Evolutionary conservation across 2,113 vertebrate species (phyloP), one percentile per base, ranked within the genome.

Genomic region (Corythornis cristatus): DNA sequence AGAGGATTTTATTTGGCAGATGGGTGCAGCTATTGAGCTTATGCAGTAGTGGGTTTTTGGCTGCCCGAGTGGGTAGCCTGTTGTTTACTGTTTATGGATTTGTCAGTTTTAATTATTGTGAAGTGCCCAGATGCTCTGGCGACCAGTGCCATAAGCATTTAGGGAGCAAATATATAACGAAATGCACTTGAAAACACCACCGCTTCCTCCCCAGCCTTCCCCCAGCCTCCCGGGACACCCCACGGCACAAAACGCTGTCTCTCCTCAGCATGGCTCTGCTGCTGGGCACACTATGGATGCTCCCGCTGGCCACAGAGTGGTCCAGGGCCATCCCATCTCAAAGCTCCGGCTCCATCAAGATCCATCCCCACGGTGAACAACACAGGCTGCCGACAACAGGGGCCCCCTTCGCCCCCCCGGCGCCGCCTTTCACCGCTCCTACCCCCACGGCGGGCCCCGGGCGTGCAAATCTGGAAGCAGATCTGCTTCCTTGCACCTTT

Each of bases 61-160:
- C 96, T 93, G 96, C 92, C 93, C 93, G 6, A 96, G 86, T 96
- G 96, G 95, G 96, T 96, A 96, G 96, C 94, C 96, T 95, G 94
- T 96, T 97, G 94, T 96, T 97, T 97, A 97, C 76, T 97, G 94
- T 96, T 96, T 97, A 96, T 94, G 88, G 95, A 93, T 96, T 96
- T 95, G 95, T 96, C 96, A 94, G 93, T 96, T 97, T 97, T 97
- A 95, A 97, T 97, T 96, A 96, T 96, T 97, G 92, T 96, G 91
- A 96, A 96, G 95, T 89, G 94, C 92, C 92, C 97, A 97, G 94
- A 97, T 96, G 96, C 96, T 97, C 94, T 95, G 89, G 95, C 90
- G 84, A 90, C 89, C 90, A 96, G 78, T 64, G 86, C 92, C 94
- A 89, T 94, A 85, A 96, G 95, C 93, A 78, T 95, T 96, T 93